A percentile compares a stretch with the other conserved stretches of the same genome.
These are phyloP conservation scores for Carassius carassius DNA, from an alignment of 2,113 vertebrate species.

Conservation along the genomic window DNA sequence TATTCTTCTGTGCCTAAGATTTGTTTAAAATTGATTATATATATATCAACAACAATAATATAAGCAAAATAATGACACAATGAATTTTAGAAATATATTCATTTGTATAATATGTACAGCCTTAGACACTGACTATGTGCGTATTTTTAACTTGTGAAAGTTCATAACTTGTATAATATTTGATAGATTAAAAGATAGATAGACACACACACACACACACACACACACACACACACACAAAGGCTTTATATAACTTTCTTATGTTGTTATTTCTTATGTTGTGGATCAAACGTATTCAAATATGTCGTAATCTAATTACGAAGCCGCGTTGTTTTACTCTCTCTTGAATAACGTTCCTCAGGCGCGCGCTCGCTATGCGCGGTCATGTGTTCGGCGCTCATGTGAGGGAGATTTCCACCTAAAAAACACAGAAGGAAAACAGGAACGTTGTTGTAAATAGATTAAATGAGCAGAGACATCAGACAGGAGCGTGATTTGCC, in stretches of 20 bases:
- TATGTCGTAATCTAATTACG: slow-evolving; percentile 24
- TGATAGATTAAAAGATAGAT: no score
- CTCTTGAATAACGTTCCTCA: slow-evolving; percentile 54
- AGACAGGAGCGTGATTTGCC: background rate
- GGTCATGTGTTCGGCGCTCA: slow-evolving; percentile 85
- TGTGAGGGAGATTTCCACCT: slow-evolving; percentile 84
- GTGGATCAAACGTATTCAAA: background rate
- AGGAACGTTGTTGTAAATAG: slow-evolving; percentile 35
- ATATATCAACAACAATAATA: no score
- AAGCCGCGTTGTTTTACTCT: background rate
- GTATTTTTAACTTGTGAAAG: background rate
- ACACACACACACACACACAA: no score
- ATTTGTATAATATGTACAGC: background rate
- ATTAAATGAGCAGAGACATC: background rate
- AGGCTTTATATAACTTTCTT: background rate
- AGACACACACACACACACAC: no score
- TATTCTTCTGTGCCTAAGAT: no score
- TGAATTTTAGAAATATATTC: no score
- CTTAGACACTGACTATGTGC: background rate
- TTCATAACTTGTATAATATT: background rate
- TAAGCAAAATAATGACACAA: no score
- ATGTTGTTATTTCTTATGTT: background rate
- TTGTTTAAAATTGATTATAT: no score
- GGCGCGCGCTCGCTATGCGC: slow-evolving; percentile 7
- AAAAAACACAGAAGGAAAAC: background rate